Conservation (phyloP, 1,140 invertebrate species). For the Triops cancriformis region DNA sequence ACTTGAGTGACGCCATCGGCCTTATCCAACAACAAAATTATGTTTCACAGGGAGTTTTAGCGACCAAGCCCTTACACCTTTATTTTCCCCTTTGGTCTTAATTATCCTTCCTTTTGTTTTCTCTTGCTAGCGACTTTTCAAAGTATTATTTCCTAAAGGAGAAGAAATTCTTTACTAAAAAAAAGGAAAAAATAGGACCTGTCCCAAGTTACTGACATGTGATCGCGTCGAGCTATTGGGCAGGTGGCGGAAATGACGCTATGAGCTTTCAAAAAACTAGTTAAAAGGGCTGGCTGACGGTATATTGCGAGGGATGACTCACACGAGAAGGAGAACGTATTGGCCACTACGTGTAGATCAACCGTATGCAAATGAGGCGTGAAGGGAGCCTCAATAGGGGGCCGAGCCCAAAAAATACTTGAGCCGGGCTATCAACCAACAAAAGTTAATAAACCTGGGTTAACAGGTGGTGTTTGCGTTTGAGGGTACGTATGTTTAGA, state of each 20-base stretch:
- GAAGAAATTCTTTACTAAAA: too few relatives aligned
- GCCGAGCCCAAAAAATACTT: conserved; percentile 5
- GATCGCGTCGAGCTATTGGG: neutral
- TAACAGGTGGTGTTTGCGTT: conserved; percentile 1
- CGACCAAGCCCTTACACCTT: neutral
- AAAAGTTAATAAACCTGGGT: neutral
- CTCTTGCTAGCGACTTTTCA: too few relatives aligned
- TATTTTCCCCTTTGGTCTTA: neutral
- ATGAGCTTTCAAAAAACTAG: neutral
- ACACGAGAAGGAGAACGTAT: neutral
- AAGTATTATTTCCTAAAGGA: too few relatives aligned
- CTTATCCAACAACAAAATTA: neutral
- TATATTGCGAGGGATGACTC: conserved; percentile 10
- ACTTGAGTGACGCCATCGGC: neutral
- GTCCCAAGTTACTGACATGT: too few relatives aligned
- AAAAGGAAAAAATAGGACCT: too few relatives aligned
- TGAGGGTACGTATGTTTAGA: neutral
- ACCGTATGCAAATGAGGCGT: neutral
- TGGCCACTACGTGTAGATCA: neutral
- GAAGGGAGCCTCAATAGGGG: neutral
- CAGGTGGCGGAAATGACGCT: conserved; percentile 10
- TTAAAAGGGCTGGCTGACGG: neutral
- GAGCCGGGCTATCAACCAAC: conserved; percentile 3
- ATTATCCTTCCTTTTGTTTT: neutral
- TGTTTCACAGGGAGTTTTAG: neutral